phyloP scores from a whole-genome alignment of 2,797 vertebrate species.

The Dendrocincla tyrannina region DNA sequence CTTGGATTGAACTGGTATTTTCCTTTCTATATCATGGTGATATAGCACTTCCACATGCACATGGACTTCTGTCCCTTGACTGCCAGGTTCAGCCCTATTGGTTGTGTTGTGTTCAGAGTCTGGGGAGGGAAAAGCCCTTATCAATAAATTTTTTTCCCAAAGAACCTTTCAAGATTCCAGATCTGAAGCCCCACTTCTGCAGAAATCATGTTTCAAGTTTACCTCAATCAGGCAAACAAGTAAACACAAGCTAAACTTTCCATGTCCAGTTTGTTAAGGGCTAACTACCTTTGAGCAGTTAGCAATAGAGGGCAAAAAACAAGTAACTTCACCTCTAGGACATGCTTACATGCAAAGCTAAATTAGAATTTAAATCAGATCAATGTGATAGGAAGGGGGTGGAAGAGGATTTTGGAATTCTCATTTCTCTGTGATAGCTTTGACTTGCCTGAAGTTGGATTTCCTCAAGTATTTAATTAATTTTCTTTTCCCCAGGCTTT shows the following conservation, averaged over 20 bases:
- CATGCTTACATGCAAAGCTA: neutral
- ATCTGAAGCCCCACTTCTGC: neutral
- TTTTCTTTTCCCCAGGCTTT: constrained; percentile 13
- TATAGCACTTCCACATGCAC: neutral
- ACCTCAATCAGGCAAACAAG: neutral
- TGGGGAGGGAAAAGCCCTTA: neutral
- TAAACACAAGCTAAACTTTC: neutral
- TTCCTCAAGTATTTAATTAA: constrained; percentile 27
- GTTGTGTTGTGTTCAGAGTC: neutral
- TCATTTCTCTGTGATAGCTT: constrained; percentile 6
- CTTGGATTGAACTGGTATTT: constrained; percentile 94
- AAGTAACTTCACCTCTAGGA: neutral
- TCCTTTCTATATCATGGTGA: neutral
- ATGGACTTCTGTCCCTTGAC: neutral
- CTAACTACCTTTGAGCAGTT: neutral
- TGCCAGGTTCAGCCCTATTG: neutral
- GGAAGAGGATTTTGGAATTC: neutral
- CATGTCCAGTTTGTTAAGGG: neutral
- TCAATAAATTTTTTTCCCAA: neutral
- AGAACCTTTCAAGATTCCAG: neutral
- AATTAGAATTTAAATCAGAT: constrained; percentile 25
- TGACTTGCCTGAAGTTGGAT: constrained; percentile 22
- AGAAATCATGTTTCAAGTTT: neutral
- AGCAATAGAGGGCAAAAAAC: neutral
- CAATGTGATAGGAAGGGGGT: neutral